phyloP scores from a whole-genome alignment of 2,888 invertebrate species.

The Zygothrica quintamaculata region DNA sequence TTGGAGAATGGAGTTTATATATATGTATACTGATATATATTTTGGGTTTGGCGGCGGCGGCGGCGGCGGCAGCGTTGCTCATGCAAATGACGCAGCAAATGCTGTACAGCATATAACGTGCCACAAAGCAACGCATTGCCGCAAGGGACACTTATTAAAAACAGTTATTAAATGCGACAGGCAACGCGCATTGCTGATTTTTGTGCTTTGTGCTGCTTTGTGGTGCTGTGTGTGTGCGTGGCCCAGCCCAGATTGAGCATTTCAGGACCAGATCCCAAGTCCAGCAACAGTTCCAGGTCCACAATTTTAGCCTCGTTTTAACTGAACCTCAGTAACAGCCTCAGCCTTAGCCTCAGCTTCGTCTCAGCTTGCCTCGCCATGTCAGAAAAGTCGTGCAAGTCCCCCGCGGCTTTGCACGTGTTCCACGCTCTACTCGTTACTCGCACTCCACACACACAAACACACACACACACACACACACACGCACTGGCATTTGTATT shows the following conservation, averaged over 20 bases:
- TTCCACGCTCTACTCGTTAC: conserved; percentile 63
- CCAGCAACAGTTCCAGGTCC: conserved; percentile 7
- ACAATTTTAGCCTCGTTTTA: not conserved
- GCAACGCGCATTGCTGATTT: conserved; percentile 68
- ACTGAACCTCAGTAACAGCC: not conserved
- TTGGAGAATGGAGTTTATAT: not conserved
- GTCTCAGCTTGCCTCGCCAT: conserved; percentile 28
- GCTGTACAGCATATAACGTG: conserved; percentile 21
- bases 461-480: conserved; percentile 33
- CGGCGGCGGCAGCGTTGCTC: too few relatives aligned
- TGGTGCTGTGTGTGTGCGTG: conserved; percentile 63
- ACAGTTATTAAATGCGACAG: conserved; percentile 80
- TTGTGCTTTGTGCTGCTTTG: too few relatives aligned
- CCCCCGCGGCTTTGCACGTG: conserved; percentile 84
- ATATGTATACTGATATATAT: too few relatives aligned
- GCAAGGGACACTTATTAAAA: conserved; percentile 79
- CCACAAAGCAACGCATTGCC: conserved; percentile 53
- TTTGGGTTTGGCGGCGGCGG: conserved; percentile 31
- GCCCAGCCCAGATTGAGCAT: conserved; percentile 43
- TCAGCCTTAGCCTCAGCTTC: conserved; percentile 7
- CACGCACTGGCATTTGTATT: conserved; percentile 41
- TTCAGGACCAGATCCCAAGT: conserved; percentile 14
- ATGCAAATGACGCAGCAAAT: conserved; percentile 71
- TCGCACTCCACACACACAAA: conserved; percentile 27
- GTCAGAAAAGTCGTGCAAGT: conserved; percentile 76